Evolutionary conservation across 2,888 invertebrate species (phyloP).

Genomic region (Strigamia crassipes): DNA sequence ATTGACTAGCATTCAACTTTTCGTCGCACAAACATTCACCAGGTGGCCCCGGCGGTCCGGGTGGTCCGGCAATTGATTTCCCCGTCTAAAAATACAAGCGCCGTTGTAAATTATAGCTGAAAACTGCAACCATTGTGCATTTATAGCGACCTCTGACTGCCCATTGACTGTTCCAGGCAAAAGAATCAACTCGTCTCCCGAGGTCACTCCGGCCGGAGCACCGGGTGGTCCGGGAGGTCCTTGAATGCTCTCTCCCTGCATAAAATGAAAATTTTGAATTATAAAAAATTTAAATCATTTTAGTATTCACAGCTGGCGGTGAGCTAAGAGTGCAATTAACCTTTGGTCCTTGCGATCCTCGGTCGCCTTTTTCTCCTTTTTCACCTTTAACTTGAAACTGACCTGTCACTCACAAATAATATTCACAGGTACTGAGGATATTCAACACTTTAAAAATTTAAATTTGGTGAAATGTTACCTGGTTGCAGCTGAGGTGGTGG

Average conservation of each 20-base stretch:
- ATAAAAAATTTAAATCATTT: background rate
- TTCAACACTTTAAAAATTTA: background rate
- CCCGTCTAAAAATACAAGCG: background rate
- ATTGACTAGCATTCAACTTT: background rate
- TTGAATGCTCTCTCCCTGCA: conserved; percentile 8
- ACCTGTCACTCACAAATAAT: background rate
- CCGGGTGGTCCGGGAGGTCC: conserved; percentile 29
- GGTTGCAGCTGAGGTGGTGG: background rate
- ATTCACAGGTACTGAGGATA: background rate
- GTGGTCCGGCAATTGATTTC: background rate
- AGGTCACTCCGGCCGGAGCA: background rate
- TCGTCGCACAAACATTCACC: background rate
- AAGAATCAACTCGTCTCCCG: background rate
- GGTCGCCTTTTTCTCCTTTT: background rate
- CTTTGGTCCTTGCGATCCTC: background rate
- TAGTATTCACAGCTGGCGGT: background rate
- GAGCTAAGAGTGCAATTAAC: background rate
- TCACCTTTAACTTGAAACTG: background rate
- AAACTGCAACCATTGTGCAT: background rate
- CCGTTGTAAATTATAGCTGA: background rate
- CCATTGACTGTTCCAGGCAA: background rate
- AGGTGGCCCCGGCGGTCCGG: background rate
- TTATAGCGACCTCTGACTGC: background rate
- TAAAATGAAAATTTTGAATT: background rate
- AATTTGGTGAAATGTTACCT: background rate